Conservation (phyloP, 2,113 vertebrate species). For the Ondatra zibethicus region DNA sequence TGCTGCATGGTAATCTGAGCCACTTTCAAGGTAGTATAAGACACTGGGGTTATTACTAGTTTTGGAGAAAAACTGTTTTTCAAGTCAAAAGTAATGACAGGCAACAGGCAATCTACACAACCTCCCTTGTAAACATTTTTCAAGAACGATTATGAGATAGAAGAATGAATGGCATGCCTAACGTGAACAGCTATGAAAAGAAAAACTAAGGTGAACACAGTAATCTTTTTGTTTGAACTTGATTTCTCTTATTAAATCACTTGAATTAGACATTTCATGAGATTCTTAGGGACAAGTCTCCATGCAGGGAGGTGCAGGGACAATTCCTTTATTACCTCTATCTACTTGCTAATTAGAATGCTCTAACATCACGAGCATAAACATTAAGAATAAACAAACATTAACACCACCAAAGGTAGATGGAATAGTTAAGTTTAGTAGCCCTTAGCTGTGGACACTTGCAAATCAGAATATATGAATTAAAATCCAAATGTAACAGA, state of each 20-base stretch:
- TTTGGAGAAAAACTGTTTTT: conserved; percentile 55
- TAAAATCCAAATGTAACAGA: conserved; percentile 46
- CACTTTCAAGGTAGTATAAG: background rate
- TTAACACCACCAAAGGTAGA: conserved; percentile 32
- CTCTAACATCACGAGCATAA: conserved; percentile 9
- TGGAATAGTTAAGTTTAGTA: conserved; percentile 26
- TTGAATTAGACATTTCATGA: background rate
- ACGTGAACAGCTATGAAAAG: background rate
- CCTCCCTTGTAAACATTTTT: background rate
- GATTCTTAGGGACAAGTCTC: background rate
- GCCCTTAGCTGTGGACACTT: background rate
- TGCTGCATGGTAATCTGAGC: conserved; percentile 14
- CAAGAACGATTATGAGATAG: conserved; percentile 33
- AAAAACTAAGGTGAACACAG: background rate
- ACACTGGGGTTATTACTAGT: background rate
- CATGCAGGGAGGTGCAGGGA: background rate
- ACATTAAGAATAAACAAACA: conserved; percentile 27
- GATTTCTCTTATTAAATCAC: conserved; percentile 53
- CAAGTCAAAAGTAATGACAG: conserved; percentile 39
- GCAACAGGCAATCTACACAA: background rate
- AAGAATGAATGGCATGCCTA: conserved; percentile 31
- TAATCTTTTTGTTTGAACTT: conserved; percentile 6
- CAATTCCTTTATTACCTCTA: background rate
- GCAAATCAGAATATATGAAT: background rate
- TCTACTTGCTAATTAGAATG: conserved; percentile 5